These are phyloP conservation scores for Hiodon alosoides DNA, from an alignment of 2,113 vertebrate genomes.

Conservation along the genomic window DNA sequence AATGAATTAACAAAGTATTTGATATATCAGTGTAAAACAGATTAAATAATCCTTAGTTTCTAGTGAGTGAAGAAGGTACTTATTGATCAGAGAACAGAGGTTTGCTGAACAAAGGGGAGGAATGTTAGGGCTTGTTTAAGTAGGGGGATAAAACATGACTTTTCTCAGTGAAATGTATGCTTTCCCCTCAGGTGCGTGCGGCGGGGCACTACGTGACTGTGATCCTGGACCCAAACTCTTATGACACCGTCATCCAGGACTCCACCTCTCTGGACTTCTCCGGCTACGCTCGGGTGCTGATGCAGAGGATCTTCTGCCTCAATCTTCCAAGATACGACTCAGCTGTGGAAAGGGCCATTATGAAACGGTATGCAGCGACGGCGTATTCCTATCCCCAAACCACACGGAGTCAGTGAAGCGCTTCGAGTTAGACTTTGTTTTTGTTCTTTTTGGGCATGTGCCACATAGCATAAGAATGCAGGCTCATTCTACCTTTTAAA, in stretches of 20 bases:
- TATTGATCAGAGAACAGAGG: too few relatives aligned
- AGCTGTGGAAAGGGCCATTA: conserved; percentile 55
- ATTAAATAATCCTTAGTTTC: too few relatives aligned
- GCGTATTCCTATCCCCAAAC: neutral
- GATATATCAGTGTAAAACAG: too few relatives aligned
- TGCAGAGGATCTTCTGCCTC: conserved; percentile 80
- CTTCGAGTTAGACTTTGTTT: too few relatives aligned
- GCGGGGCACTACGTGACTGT: conserved; percentile 73
- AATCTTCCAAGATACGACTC: conserved; percentile 60
- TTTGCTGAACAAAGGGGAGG: neutral
- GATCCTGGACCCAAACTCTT: conserved; percentile 77
- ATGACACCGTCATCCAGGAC: conserved; percentile 65
- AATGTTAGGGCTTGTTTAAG: neutral
- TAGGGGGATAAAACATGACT: neutral
- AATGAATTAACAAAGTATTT: too few relatives aligned
- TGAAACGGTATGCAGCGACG: conserved; percentile 62
- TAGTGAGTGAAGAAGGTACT: too few relatives aligned
- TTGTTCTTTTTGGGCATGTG: too few relatives aligned
- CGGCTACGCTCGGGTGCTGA: conserved; percentile 69
- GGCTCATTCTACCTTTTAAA: too few relatives aligned
- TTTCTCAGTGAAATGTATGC: neutral
- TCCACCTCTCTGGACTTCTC: conserved; percentile 65
- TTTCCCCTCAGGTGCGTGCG: conserved; percentile 61
- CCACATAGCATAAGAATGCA: too few relatives aligned
- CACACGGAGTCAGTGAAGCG: too few relatives aligned